Evolutionary conservation across 2,113 vertebrate species (phyloP).

Genomic region (Nothocercus julius): DNA sequence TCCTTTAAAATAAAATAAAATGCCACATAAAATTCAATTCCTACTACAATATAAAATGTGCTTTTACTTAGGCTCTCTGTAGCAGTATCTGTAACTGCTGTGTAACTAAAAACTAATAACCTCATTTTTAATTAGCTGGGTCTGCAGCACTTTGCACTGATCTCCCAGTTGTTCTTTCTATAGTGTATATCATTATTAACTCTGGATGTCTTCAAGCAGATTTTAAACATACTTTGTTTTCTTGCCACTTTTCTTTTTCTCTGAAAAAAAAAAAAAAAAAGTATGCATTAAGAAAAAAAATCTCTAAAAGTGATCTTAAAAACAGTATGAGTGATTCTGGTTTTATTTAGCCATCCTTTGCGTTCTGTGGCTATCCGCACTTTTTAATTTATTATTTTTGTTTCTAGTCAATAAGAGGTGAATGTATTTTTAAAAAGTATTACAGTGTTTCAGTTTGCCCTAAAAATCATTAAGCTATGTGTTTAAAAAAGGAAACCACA

Average conservation of each 20-base stretch:
- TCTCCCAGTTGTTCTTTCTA: constrained; percentile 56
- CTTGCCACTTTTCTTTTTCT: not conserved
- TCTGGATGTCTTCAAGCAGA: constrained; percentile 57
- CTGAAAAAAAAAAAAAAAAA: not conserved
- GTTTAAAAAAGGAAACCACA: constrained; percentile 47
- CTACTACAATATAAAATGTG: constrained; percentile 30
- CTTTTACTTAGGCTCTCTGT: constrained; percentile 20
- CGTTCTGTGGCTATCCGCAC: constrained; percentile 45
- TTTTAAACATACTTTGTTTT: constrained; percentile 54
- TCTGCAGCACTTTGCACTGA: constrained; percentile 64
- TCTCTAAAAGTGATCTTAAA: constrained; percentile 70
- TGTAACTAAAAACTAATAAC: constrained; percentile 73
- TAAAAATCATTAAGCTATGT: constrained; percentile 61
- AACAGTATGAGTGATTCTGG: constrained; percentile 15
- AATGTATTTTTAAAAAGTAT: not conserved
- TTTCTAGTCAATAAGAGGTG: not conserved
- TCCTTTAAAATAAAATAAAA: constrained; percentile 59
- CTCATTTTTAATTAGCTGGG: constrained; percentile 77
- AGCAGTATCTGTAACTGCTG: constrained; percentile 60
- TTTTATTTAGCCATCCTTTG: constrained; percentile 65
- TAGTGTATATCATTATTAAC: constrained; percentile 69
- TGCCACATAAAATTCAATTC: constrained; percentile 49
- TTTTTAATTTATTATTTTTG: not conserved
- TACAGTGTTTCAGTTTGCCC: constrained; percentile 12
- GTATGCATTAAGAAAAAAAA: constrained; percentile 59